phyloP scores from a whole-genome alignment of 2,888 invertebrate genomes.

The Molanna angustata region DNA sequence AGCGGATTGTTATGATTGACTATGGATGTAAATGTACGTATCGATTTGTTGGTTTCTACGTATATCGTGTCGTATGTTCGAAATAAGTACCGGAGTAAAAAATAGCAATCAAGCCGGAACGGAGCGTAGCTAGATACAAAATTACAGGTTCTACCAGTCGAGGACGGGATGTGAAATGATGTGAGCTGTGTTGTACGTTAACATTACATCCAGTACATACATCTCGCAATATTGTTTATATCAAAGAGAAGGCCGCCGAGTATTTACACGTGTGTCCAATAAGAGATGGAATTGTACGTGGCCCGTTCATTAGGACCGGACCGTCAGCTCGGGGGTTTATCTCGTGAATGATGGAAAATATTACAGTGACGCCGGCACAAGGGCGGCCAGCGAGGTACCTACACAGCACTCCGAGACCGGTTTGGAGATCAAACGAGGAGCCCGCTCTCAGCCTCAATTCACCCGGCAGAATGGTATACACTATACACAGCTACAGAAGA shows the following conservation, averaged over 20 bases:
- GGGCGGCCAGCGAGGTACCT: background rate
- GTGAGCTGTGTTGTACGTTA: background rate
- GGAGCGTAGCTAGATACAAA: too few relatives aligned
- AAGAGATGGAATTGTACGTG: background rate
- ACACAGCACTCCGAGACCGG: slow-evolving; percentile 17
- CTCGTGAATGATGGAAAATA: slow-evolving; percentile 10
- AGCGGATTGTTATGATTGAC: too few relatives aligned
- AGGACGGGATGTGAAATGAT: background rate
- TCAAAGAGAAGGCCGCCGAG: background rate
- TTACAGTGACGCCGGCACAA: slow-evolving; percentile 12
- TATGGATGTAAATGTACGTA: too few relatives aligned
- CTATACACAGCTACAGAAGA: too few relatives aligned
- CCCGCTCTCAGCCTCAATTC: slow-evolving; percentile 1
- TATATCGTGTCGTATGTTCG: too few relatives aligned
- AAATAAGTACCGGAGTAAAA: too few relatives aligned
- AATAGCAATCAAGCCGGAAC: too few relatives aligned
- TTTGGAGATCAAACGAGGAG: slow-evolving; percentile 13
- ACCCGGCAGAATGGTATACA: too few relatives aligned
- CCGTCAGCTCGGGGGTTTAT: slow-evolving; percentile 9
- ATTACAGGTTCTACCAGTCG: too few relatives aligned
- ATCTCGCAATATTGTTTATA: background rate
- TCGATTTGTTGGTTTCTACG: too few relatives aligned
- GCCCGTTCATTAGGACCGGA: slow-evolving; percentile 10
- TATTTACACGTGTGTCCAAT: slow-evolving; percentile 8
- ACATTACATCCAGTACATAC: background rate